Evolutionary conservation across 92 coral and sea anemone species (phyloP), one percentile per base, ranked within the genome.

Genomic region (Epizoanthus scotinus): DNA sequence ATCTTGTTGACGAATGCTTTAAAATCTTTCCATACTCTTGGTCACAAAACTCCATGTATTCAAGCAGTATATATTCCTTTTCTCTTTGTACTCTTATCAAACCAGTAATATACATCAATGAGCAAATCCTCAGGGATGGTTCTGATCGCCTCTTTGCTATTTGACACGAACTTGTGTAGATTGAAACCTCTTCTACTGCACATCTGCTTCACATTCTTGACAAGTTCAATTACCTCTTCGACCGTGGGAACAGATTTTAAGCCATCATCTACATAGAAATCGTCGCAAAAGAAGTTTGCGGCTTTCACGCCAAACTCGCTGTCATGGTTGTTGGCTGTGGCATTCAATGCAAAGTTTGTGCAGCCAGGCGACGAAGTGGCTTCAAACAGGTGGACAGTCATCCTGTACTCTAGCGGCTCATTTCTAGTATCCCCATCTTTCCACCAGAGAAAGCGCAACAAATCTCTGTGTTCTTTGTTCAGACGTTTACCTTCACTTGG

Each of bases 361-460:
- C 91, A 87, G 2, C 93, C 84, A 0, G 89, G 89, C 8, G 90
- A 86, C 1, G 86, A 89, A 0, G 90, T 70, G 6, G 94, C 91
- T 8, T 85, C 89, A 36, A 90, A 87, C 55, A 87, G 40, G 81
- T 84, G 94, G 0, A 85, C 89, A 18, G 86, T 70, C 87, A 85
- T 80, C 27, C 83, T 57, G 56, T 86, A 74, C 44, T 73, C 86
- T 20, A 36, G 6, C 13, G 84, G 89, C 38, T 84, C 79, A 25
- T 55, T 79, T 3, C 57, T 19, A 20, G 85, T 63, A 38, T 83
- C 83, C 2, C 84, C 86, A 8, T 73, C 65, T 49, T 84, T 83
- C 86, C 91, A 88, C 89, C 91, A 88, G 57, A 86, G 79, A 40
- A 86, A 86, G 57, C 90, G 83, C 63, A 86, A 52, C 17, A 86